Evolutionary conservation across 2,797 vertebrate species (phyloP), one percentile per base, ranked within the genome.

Genomic region (Rhabdomys pumilio): DNA sequence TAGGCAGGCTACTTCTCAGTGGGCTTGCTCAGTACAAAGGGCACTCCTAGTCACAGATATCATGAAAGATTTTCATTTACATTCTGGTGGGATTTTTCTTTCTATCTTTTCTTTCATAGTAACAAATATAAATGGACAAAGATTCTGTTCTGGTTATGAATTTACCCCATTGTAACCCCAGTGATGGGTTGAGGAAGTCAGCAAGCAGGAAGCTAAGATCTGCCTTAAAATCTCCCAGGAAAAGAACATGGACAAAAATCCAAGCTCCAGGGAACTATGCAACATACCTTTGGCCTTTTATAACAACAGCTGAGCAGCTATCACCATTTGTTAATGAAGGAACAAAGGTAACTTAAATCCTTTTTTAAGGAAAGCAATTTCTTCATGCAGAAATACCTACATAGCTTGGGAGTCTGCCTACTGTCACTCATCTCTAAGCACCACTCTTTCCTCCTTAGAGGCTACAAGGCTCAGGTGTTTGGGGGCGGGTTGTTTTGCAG

Each of bases 321-420:
- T 82, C 10, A 29, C 8, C 24, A 73, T 50, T 90, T 86, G 93
- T 82, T 84, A 90, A 50, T 41, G 41, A 93, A 77, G 24, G 1
- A 91, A 73, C 92, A 79, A 88, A 90, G 88, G 34, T 1, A 89
- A 69, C 19, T 53, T 12, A 57, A 80, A 17, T 67, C 95, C 8
- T n/a, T 61, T n/a, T n/a, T n/a, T n/a, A n/a, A n/a, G 24, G 47
- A 55, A 55, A 34, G 22, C 31, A 17, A 34, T 10, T 72, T 38
- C 34, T 34, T 8, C 47, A 19, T 0, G 6, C 11, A 15, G 63
- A 20, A 8, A 50, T 22, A 15, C 44, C 31, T 50, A 7, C 20
- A 55, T 26, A 47, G 31, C 6, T n/a, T 86, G 47, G 9, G 29
- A 50, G 31, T 34, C 20, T 53, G 6, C 2, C 0, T 73, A 12